Evolutionary conservation across 2,113 vertebrate genomes (phyloP).

Genomic region (Hypomesus transpacificus): DNA sequence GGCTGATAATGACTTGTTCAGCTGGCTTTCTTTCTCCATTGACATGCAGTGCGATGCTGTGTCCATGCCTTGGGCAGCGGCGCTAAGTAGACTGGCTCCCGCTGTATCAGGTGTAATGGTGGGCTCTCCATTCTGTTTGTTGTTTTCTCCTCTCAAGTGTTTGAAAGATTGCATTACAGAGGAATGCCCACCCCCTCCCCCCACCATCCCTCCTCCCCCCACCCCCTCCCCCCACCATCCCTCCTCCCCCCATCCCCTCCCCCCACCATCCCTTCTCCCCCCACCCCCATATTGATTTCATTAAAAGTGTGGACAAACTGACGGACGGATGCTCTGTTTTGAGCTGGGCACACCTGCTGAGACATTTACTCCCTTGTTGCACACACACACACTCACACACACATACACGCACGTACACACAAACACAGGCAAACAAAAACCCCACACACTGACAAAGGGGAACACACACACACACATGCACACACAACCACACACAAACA

Average conservation of each 20-base stretch:
- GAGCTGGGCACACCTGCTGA: neutral
- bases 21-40: neutral
- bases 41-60: neutral
- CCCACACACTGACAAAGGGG: neutral
- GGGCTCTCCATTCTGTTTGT: conserved; percentile 8
- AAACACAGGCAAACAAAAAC: neutral
- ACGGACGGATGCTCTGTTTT: conserved; percentile 16
- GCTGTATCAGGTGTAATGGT: neutral
- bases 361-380: neutral
- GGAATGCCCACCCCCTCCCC: conserved; percentile 23
- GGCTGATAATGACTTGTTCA: too few species aligned
- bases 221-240: neutral
- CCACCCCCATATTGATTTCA: conserved; percentile 38
- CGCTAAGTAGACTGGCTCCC: too few species aligned
- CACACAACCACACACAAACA: neutral
- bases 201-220: neutral
- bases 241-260: neutral
- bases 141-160: conserved; percentile 7
- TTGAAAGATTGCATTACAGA: conserved; percentile 40
- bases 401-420: neutral
- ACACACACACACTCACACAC: neutral
- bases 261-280: too few species aligned
- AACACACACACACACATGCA: too few species aligned
- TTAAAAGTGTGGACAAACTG: conserved; percentile 33
- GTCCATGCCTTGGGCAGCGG: neutral